Percentiles rank a stretch among this genome's conserved stretches.
phyloP scores from a whole-genome alignment of 1,140 invertebrate species.

The Halictus rubicundus region DNA sequence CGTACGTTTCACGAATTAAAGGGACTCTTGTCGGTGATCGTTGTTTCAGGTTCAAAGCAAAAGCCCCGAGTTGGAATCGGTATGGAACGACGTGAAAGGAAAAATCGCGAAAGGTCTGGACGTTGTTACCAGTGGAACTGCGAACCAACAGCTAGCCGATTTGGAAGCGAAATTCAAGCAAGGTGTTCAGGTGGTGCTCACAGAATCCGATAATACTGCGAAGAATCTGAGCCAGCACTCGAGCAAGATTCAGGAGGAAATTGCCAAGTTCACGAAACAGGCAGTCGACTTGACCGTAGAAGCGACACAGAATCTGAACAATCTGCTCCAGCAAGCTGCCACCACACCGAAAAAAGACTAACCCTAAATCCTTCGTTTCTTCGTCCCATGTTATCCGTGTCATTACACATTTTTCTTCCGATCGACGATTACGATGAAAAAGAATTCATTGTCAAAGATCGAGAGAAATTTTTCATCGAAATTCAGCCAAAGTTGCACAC shows the following conservation, averaged over 20 bases:
- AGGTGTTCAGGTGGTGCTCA: slow-evolving; percentile 65
- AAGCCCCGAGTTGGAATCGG: slow-evolving; percentile 65
- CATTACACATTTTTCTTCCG: too few species aligned
- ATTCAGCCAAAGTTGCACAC: too few species aligned
- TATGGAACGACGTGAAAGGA: slow-evolving; percentile 63
- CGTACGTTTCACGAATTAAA: too few species aligned
- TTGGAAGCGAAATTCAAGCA: slow-evolving; percentile 67
- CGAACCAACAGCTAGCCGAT: slow-evolving; percentile 64
- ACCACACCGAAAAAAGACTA: slow-evolving; percentile 17
- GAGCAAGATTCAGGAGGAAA: slow-evolving; percentile 65
- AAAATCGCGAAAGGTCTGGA: slow-evolving; percentile 66
- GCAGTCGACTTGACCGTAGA: slow-evolving; percentile 69
- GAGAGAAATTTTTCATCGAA: too few species aligned
- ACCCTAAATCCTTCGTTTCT: not conserved
- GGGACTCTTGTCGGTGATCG: not conserved
- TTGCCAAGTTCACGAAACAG: slow-evolving; percentile 72
- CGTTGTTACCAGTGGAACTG: slow-evolving; percentile 63
- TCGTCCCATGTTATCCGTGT: not conserved
- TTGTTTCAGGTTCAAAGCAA: slow-evolving; percentile 67
- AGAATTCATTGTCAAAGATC: too few species aligned
- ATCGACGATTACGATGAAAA: too few species aligned
- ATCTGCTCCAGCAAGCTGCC: slow-evolving; percentile 60
- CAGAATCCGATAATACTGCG: slow-evolving; percentile 66
- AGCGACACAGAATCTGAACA: slow-evolving; percentile 66
- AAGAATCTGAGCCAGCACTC: slow-evolving; percentile 66